A percentile compares a stretch with the other conserved stretches of the same genome.
These are phyloP conservation scores for Streptopelia turtur DNA, from an alignment of 2,797 vertebrate species.

Conservation along the genomic window DNA sequence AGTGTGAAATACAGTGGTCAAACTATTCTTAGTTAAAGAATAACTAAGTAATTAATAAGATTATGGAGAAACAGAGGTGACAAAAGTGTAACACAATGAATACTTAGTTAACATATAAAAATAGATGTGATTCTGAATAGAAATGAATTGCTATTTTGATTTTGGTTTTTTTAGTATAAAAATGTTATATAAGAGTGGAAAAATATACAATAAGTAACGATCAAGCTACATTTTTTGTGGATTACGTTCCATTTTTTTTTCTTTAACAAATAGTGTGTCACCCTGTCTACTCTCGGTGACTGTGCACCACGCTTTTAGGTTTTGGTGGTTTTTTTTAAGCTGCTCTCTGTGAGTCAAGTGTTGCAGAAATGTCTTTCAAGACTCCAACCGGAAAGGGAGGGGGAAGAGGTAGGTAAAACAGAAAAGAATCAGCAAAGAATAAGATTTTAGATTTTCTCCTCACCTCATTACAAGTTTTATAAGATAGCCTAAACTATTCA, in stretches of 20 bases:
- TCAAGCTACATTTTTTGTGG: background rate
- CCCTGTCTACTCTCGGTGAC: background rate
- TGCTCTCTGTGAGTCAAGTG: background rate
- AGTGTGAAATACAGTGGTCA: background rate
- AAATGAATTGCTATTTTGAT: background rate
- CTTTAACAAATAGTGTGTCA: too few relatives aligned
- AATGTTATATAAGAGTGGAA: background rate
- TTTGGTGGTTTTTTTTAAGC: background rate
- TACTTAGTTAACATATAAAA: background rate
- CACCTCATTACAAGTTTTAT: background rate
- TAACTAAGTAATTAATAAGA: background rate
- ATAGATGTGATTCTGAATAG: background rate
- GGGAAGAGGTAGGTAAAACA: too few relatives aligned
- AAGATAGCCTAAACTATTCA: background rate
- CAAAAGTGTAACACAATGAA: background rate
- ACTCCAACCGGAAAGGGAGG: background rate
- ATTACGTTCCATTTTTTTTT: background rate
- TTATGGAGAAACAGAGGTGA: background rate
- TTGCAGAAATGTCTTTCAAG: background rate
- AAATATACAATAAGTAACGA: background rate
- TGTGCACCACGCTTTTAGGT: background rate
- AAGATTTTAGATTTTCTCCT: background rate
- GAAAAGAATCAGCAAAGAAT: too few relatives aligned
- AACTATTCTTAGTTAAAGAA: background rate
- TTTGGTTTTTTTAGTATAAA: background rate